A percentile compares a stretch with the other conserved stretches of the same genome.
Conservation (phyloP, 1,140 invertebrate species). For the Propsilocerus akamusi region DNA sequence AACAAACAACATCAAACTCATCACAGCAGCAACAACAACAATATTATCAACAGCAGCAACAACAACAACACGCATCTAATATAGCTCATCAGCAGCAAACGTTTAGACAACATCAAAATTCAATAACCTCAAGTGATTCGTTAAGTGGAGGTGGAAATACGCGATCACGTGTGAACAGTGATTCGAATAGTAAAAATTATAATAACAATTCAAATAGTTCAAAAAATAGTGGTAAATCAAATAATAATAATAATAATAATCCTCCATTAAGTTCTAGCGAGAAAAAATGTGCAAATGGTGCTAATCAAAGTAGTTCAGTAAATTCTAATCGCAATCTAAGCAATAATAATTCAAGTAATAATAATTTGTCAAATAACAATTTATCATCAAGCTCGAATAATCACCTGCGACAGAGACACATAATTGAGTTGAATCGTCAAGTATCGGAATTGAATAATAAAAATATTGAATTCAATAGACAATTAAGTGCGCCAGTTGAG, state of each 20-base stretch:
- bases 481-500: constrained; percentile 21
- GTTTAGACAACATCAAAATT: background rate
- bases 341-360: constrained; percentile 3
- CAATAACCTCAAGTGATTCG: constrained; percentile 1
- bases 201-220: background rate
- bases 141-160: background rate
- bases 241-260: constrained; percentile 1
- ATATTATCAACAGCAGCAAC: background rate
- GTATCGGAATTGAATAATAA: constrained; percentile 3
- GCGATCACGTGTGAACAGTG: constrained; percentile 1
- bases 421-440: constrained; percentile 1
- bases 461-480: constrained; percentile 23
- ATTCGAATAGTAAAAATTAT: background rate
- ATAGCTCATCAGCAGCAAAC: background rate
- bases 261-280: constrained; percentile 3
- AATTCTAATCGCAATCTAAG: constrained; percentile 3
- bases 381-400: background rate
- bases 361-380: constrained; percentile 1
- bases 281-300: constrained; percentile 4
- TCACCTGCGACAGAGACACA: background rate
- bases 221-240: background rate
- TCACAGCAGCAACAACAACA: too few relatives aligned
- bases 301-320: constrained; percentile 3
- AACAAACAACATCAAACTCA: background rate
- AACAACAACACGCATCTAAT: background rate